phyloP scores from a whole-genome alignment of 2,113 vertebrate genomes.

The Carassius carassius region DNA sequence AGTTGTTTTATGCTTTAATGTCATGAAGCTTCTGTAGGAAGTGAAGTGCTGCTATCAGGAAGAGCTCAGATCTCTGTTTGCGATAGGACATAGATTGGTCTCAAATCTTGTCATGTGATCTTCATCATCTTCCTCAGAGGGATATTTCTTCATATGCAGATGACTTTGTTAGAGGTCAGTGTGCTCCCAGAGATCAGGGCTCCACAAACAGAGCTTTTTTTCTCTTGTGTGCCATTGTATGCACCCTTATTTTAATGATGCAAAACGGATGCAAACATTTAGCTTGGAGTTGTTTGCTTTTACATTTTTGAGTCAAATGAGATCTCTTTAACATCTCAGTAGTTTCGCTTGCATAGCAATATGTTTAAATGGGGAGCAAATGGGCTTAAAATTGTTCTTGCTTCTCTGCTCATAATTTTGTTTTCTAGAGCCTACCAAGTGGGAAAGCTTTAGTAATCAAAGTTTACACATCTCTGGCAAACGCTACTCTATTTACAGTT shows the following conservation, averaged over 20 bases:
- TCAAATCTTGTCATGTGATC: slow-evolving; percentile 50
- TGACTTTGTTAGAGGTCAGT: slow-evolving; percentile 42
- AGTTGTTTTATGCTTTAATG: slow-evolving; percentile 37
- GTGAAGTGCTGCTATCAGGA: slow-evolving; percentile 69
- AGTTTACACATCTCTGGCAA: not conserved
- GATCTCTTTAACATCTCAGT: slow-evolving; percentile 13
- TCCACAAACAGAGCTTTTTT: not conserved
- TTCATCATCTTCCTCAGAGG: slow-evolving; percentile 24
- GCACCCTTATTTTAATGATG: slow-evolving; percentile 10
- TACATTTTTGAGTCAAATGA: slow-evolving; percentile 10
- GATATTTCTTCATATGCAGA: slow-evolving; percentile 33
- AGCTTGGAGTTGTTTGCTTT: slow-evolving; percentile 17
- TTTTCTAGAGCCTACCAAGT: not conserved
- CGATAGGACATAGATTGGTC: slow-evolving; percentile 64
- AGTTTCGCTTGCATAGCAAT: not conserved
- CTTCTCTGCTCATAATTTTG: not conserved
- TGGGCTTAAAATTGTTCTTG: not conserved
- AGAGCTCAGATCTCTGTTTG: slow-evolving; percentile 74
- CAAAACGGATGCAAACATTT: slow-evolving; percentile 34
- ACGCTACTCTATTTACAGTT: not conserved
- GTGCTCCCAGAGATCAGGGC: not conserved
- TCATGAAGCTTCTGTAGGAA: slow-evolving; percentile 66
- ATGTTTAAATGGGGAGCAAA: not conserved
- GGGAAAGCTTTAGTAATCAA: not conserved
- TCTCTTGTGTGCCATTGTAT: not conserved